Conservation (phyloP, 2,797 vertebrate genomes). For the Myotis pilosus region DNA sequence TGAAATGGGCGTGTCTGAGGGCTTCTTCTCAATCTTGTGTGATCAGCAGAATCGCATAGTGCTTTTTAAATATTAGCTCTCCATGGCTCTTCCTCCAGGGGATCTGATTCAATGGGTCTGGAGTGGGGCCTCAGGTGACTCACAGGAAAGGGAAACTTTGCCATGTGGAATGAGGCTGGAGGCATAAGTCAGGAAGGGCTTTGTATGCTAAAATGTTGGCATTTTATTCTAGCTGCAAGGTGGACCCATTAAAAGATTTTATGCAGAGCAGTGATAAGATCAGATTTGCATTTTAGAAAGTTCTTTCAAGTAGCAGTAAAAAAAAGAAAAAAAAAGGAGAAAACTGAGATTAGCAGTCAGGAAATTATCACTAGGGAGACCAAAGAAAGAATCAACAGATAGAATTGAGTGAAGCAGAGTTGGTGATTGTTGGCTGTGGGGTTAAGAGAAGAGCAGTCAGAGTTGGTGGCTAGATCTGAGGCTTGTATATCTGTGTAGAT, state of each 20-base stretch:
- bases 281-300: conserved; percentile 45
- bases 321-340: background rate
- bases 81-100: background rate
- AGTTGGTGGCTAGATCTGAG: background rate
- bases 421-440: background rate
- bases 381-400: background rate
- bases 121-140: background rate
- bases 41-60: background rate
- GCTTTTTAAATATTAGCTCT: background rate
- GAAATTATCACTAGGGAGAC: background rate
- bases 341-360: background rate
- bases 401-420: background rate
- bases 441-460: background rate
- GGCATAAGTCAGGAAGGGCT: background rate
- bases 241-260: background rate
- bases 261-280: background rate
- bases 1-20: background rate
- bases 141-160: background rate
- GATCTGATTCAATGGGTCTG: background rate
- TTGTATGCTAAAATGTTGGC: background rate
- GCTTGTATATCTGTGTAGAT: background rate
- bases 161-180: background rate
- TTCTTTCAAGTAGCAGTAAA: background rate
- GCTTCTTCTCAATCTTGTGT: background rate
- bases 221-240: background rate